Evolutionary conservation across 30 jellyfish, hydroid and myxozoan genomes (phyloP), one percentile per base, ranked within the genome.

Genomic region (Hydractinia echinata): DNA sequence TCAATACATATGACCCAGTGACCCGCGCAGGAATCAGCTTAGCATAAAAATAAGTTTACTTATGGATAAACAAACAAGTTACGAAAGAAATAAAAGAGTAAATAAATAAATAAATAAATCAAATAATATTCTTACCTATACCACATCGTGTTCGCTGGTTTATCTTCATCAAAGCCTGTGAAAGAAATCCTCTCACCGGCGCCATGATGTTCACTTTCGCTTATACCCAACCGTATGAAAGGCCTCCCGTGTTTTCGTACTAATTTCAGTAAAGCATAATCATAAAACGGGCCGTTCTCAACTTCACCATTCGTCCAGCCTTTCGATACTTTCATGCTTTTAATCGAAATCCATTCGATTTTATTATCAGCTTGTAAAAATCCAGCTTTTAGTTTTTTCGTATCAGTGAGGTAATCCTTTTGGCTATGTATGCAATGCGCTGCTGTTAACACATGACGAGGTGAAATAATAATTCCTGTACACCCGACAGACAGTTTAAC

Each of bases 351-450:
- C 99, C 99, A 94, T 30, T 73, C 77, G 60, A 60, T 4, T n/a
- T 77, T 78, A 0, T 83, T 39, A 4, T 84, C 87, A 6, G 83
- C 76, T 39, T 72, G 73, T 66, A 86, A 54, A 52, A 94, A 86
- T 60, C 99, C 99, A 48, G 87, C 96, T 58, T 85, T 85, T 84
- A 94, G 73, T 10, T 81, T 87, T 71, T 88, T 77, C 15, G 95
- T 73, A n/a, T 95, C 96, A 44, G 87, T 85, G 5, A 94, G 76
- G 72, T 89, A 94, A 76, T 94, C 99, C 55, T 81, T 88, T 85
- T 94, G 99, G 70, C 89, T 95, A 76, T 94, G 99, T 7, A 94
- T 95, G 91, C 99, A 94, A 72, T 94, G 99, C 48, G 99, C 99
- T 8, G 99, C 99, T 55, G 99, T 94, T 54, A 94, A 91, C 15